Base-by-base conservation (phyloP, 2,888 invertebrate species). In the Zaprionus obscuricornis region DNA sequence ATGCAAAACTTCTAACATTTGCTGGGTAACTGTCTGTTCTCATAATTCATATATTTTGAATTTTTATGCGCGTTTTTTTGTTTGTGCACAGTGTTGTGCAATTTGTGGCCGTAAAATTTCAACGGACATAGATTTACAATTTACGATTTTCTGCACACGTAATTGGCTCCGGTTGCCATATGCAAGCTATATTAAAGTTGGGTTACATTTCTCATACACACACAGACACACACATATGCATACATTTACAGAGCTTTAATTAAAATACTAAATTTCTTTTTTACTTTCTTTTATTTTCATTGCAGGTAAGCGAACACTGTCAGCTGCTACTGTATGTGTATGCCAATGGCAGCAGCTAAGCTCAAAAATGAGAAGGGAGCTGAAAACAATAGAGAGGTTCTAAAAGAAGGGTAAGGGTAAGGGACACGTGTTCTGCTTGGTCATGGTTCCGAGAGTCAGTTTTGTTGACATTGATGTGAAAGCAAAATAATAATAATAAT, bases 291-390 rank as follows among this genome's bases (percentile, higher is more conserved):
- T 56, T 50, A 10, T 40, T 62, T 36, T 60, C 57, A 13, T 77
- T 74, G 45, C 78, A 84, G 84, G 78, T 84, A 76, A 73, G 72
- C 51, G 20, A 3, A 29, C 16, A 14, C 5, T 40, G 37, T 40
- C 70, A 77, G 50, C 50, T 79, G 69, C 26, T 17, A 27, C 47
- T 65, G 26, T 34, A 52, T 34, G 31, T 26, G 20, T 42, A 54
- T 37, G 34, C n/a, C n/a, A n/a, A n/a, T n/a, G n/a, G n/a, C n/a
- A n/a, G n/a, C n/a, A n/a, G n/a, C n/a, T n/a, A n/a, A n/a, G n/a
- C n/a, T n/a, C n/a, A n/a, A n/a, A n/a, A n/a, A n/a, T n/a, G n/a
- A n/a, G n/a, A n/a, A n/a, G n/a, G n/a, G n/a, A n/a, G n/a, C n/a
- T n/a, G n/a, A n/a, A n/a, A n/a, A n/a, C n/a, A n/a, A n/a, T n/a